Base-by-base conservation (phyloP, 2,888 invertebrate genomes). In the Hetaerina titia region DNA sequence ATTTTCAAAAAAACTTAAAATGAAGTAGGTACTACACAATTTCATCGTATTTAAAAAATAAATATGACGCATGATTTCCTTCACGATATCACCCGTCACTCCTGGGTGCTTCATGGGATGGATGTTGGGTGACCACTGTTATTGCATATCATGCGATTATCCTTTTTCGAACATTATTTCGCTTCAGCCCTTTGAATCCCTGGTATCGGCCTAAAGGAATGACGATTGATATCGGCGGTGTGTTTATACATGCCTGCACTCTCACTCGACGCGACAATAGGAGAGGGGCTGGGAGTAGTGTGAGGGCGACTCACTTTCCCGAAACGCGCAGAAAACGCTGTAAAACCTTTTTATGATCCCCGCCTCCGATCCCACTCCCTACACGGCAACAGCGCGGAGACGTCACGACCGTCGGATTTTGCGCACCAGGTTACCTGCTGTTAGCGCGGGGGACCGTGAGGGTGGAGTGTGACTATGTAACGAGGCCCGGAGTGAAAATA, bases 371-470 rank as follows among this genome's bases (percentile, higher is more conserved):
- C 8, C 69, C 15, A n/a, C 63, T 31, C 17, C 63, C 11, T n/a
- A 90, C n/a, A 22, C 63, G 92, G 92, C 92, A 92, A 92, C 92
- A 31, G 17, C 74, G 92, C 92, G 25, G 81, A 2, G n/a, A 69
- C 92, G 92, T 92, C 69, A 92, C 92, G 74, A 6, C 69, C 92
- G 60, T 92, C 69, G 69, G 92, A 74, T 90, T 92, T 92, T 74
- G 69, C 92, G 92, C 92, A 92, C 74, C 69, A 74, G n/a, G 64
- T 4, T 74, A 74, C 92, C 92, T 74, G 92, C 56, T 45, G 22
- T 56, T 31, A 88, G 45, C 17, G 90, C 64, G 64, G 90, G 81
- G 81, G 13, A 11, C 25, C 31, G 25, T 15, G 11, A 31, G 31
- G 81, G 81, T 31, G 81, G 25, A 31, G 13, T 31, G 6, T 31